These are phyloP conservation scores for Condylura cristata DNA, from an alignment of 2,113 vertebrate species.

Conservation along the genomic window DNA sequence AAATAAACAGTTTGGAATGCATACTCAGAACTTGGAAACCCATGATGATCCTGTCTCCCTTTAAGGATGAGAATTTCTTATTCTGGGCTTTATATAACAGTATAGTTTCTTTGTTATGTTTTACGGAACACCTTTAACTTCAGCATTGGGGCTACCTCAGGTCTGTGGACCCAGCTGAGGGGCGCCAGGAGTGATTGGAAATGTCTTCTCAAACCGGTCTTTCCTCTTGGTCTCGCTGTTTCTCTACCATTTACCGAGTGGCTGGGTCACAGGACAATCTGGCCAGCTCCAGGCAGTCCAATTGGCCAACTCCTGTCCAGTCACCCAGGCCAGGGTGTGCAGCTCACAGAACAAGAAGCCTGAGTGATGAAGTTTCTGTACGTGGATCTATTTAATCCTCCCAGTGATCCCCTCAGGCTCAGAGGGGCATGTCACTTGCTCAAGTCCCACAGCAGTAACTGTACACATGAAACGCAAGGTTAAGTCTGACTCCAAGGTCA, in stretches of 20 bases:
- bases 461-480: background rate
- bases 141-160: background rate
- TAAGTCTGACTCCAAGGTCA: background rate
- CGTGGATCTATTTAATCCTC: background rate
- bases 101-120: background rate
- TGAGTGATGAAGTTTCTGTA: background rate
- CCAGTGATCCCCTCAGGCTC: background rate
- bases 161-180: rapidly evolving
- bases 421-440: background rate
- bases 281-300: background rate
- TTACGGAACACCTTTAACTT: background rate
- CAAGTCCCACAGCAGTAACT: background rate
- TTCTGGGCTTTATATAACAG: background rate
- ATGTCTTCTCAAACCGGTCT: background rate
- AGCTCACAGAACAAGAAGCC: background rate
- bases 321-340: background rate
- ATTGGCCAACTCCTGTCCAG: background rate
- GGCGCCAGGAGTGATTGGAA: background rate
- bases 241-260: too few relatives aligned
- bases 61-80: background rate
- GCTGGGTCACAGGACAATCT: background rate
- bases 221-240: background rate
- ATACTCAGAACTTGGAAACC: background rate
- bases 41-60: background rate
- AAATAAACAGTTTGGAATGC: background rate